phyloP scores from a whole-genome alignment of 2,113 vertebrate species.

The Ailuropoda melanoleuca region DNA sequence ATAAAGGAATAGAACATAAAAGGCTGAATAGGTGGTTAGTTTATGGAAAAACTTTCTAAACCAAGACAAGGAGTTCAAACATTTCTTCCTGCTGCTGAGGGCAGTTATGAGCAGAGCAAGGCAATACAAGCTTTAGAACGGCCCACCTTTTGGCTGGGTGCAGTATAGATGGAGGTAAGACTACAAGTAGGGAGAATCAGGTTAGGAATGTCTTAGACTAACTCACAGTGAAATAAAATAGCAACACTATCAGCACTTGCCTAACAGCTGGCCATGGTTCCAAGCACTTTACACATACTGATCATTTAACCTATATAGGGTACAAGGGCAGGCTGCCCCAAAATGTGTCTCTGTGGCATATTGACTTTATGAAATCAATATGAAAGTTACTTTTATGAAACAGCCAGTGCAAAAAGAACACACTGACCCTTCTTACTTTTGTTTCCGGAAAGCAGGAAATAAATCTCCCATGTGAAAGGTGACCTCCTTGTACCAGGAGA shows the following conservation, averaged over 20 bases:
- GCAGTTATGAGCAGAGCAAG: background rate
- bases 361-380: background rate
- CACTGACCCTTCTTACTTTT: background rate
- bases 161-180: background rate
- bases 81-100: fast-evolving
- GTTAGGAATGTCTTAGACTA: background rate
- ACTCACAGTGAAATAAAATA: background rate
- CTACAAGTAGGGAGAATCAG: background rate
- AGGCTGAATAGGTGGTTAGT: background rate
- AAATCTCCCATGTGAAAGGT: background rate
- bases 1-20: background rate
- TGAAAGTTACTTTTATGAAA: background rate
- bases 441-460: background rate
- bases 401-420: background rate
- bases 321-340: background rate
- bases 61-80: background rate
- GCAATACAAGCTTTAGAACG: background rate
- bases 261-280: background rate
- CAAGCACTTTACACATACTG: background rate
- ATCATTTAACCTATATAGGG: background rate
- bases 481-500: background rate
- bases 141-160: background rate
- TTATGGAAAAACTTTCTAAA: background rate
- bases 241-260: background rate
- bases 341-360: background rate